phyloP scores from a whole-genome alignment of 2,113 vertebrate genomes.

The Myrmecophaga tridactyla region DNA sequence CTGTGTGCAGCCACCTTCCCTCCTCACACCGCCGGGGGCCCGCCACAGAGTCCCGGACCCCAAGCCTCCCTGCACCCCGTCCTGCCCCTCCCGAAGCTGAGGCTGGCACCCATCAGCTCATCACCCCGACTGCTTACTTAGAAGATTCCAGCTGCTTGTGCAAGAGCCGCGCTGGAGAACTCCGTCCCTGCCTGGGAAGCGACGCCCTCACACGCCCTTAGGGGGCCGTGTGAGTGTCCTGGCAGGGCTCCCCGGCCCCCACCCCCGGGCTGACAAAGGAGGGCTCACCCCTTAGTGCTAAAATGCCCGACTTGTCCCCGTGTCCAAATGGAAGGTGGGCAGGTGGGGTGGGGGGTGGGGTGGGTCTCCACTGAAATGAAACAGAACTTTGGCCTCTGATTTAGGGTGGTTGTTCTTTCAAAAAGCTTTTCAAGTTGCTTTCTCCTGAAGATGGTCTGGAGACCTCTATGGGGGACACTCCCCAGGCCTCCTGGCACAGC shows the following conservation, averaged over 20 bases:
- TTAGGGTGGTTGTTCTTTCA: not conserved
- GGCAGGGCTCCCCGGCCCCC: too few relatives aligned
- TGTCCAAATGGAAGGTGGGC: too few relatives aligned
- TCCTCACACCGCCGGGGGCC: not conserved
- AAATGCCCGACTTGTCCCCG: too few relatives aligned
- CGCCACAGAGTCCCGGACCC: not conserved
- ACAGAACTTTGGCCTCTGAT: not conserved
- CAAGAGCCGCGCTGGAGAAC: not conserved
- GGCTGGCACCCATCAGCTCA: not conserved
- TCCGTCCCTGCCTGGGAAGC: too few relatives aligned
- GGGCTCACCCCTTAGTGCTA: too few relatives aligned
- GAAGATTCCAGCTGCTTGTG: not conserved
- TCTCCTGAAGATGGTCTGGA: not conserved
- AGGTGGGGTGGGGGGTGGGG: too few relatives aligned
- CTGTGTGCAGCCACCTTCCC: fast-evolving
- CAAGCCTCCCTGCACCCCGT: too few relatives aligned
- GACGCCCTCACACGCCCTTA: too few relatives aligned
- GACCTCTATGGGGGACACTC: not conserved
- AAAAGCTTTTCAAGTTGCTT: not conserved
- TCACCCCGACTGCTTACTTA: too few relatives aligned
- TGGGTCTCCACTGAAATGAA: not conserved
- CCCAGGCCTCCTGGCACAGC: too few relatives aligned
- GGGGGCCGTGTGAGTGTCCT: not conserved
- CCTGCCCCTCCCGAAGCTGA: not conserved
- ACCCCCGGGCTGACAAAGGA: too few relatives aligned